Conservation (phyloP, 2,888 invertebrate species). For the Epinotia ramella region DNA sequence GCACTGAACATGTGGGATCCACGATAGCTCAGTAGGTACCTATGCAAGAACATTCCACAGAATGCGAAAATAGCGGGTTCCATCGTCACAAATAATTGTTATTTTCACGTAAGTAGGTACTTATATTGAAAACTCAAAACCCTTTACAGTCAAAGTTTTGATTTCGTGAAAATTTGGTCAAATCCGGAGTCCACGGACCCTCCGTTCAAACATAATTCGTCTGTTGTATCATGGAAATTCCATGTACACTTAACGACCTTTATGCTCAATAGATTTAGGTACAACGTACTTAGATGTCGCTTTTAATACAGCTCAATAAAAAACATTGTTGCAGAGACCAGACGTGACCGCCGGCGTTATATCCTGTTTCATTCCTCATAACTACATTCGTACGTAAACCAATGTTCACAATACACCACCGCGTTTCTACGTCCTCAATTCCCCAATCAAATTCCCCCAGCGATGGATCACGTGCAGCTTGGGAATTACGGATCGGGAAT, state of each 20-base stretch:
- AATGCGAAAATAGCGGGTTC: no score
- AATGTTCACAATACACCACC: constrained; percentile 6
- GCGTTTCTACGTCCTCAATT: neutral
- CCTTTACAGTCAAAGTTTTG: no score
- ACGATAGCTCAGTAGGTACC: no score
- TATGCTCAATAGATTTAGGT: neutral
- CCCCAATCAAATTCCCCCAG: neutral
- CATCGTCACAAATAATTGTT: no score
- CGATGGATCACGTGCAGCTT: constrained; percentile 8
- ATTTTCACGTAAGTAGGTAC: no score
- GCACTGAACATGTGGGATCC: no score
- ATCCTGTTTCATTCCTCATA: neutral
- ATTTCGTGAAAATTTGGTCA: no score
- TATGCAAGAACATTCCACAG: no score
- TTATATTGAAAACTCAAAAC: no score
- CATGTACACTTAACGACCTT: neutral
- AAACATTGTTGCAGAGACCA: constrained; percentile 35
- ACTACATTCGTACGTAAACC: neutral
- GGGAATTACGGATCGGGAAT: neutral
- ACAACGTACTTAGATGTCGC: neutral
- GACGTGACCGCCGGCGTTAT: constrained; percentile 32
- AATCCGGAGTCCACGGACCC: no score
- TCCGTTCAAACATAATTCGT: no score
- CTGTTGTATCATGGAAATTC: neutral
- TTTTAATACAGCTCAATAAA: constrained; percentile 30